These are phyloP conservation scores for Drosophila gaucha DNA, from an alignment of 2,888 invertebrate genomes.

Conservation along the genomic window DNA sequence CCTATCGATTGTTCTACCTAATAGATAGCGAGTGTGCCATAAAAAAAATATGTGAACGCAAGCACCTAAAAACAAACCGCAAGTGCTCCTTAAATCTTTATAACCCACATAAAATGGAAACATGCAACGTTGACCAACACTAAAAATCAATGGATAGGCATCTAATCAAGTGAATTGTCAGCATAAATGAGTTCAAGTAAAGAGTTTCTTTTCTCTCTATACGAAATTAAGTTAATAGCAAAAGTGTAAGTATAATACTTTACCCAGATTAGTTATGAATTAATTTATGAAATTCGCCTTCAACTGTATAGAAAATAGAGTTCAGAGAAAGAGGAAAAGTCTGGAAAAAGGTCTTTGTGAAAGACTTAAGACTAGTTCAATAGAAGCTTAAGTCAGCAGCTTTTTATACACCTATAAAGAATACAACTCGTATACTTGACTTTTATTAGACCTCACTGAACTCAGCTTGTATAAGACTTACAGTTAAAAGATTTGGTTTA, in stretches of 20 bases:
- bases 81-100: slow-evolving; percentile 16
- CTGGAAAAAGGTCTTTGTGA: neutral
- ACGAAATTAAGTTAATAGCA: too few relatives aligned
- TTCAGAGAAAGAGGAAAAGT: neutral
- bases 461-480: neutral
- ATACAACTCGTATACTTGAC: too few relatives aligned
- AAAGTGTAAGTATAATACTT: too few relatives aligned
- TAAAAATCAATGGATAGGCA: slow-evolving; percentile 9
- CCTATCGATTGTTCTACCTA: slow-evolving; percentile 2
- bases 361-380: too few relatives aligned
- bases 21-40: slow-evolving; percentile 12
- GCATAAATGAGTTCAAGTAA: neutral
- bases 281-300: neutral
- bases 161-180: slow-evolving; percentile 11
- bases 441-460: neutral
- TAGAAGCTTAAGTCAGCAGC: too few relatives aligned
- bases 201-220: too few relatives aligned
- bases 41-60: neutral
- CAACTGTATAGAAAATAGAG: neutral
- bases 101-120: slow-evolving; percentile 10
- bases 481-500: neutral
- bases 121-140: slow-evolving; percentile 15
- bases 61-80: slow-evolving; percentile 10
- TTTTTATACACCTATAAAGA: too few relatives aligned
- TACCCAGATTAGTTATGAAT: neutral